Base-by-base conservation (phyloP, 2,888 invertebrate genomes). In the Polia nebulosa region DNA sequence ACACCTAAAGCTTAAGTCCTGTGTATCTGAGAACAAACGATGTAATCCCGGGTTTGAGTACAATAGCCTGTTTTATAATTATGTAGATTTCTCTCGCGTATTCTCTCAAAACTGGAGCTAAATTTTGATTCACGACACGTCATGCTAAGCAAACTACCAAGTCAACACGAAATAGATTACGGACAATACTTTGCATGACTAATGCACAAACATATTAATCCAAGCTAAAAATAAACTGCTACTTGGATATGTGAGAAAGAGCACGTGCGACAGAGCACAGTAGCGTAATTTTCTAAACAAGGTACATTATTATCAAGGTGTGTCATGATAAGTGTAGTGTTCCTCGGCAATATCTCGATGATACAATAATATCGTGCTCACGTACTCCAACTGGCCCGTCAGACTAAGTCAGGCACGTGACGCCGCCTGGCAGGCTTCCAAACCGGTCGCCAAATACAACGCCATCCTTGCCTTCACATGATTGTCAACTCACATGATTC, bases 351-450 rank as follows among this genome's bases (percentile, higher is more conserved):
- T 44, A 32, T 60, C 56, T 25, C n/a, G n/a, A 36, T 55, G 44
- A 57, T 52, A 59, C 49, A 62, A 70, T 70, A 61, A 80, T 65
- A 65, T 57, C 45, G 57, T 36, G 51, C 49, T 47, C 63, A 71
- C 72, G 66, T 66, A 66, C 76, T 71, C 69, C 59, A 27, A 44
- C 61, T 59, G 52, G 49, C 71, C 56, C 57, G 64, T 53, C 41
- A 60, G 60, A 61, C 64, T 57, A 72, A 66, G 58, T 32, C 39
- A 55, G 51, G 65, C 83, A 76, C 80, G 79, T 83, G 80, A 81
- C 62, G 36, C 59, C 62, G 34, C 81, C 74, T 88, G 89, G 91
- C 92, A 91, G 55, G 41, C 52, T 71, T 90, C 92, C 91, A 92
- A 86, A 64, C 64, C 71, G 34, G 60, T 75, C 78, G 89, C 89